Base-by-base conservation (phyloP, 2,888 invertebrate species). In the Homarus gammarus region DNA sequence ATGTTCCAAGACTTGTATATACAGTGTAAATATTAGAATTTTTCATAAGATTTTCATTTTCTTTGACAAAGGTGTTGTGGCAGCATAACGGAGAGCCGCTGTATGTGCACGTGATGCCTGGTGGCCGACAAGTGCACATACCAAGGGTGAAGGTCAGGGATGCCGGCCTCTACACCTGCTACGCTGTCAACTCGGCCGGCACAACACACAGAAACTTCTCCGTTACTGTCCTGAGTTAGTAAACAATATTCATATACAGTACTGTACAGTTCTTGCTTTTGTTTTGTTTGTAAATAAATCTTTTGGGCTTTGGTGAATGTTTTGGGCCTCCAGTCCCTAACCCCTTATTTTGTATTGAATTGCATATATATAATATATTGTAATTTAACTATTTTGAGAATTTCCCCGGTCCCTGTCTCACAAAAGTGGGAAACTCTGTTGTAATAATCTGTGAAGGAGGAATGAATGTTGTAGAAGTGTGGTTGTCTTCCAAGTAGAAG, bases 101-200 rank as follows among this genome's bases (percentile, higher is more conserved):
- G 64, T 79, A 61, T 31, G 75, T 70, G 0, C 82, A 73, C 33
- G 90, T 84, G 44, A 51, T 56, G 27, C 31, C 72, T n/a, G 68
- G 72, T 12, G 91, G 88, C 15, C 51, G 38, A n/a, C 44, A 40
- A 22, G 77, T 94, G 33, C 92, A 93, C 83, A 93, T 93, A 90
- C 93, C 94, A 79, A 92, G 93, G 77, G 93, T 94, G 0, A 92
- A 93, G 0, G 90, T 93, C 49, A 92, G 93, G 12, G 95, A 95
- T 93, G 94, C 94, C 88, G 95, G 95, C 18, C 92, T 93, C 84
- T 95, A 95, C 92, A 93, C 93, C 12, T 95, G 95, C 92, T 93
- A 93, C 79, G 95, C 94, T 8, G 93, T 93, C 33, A 95, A 95
- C 92, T 94, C 94, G 82, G 95, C 91, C 12, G 91, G 91, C 36